Evolutionary conservation across 2,797 vertebrate genomes (phyloP).

Genomic region (Allobates femoralis): DNA sequence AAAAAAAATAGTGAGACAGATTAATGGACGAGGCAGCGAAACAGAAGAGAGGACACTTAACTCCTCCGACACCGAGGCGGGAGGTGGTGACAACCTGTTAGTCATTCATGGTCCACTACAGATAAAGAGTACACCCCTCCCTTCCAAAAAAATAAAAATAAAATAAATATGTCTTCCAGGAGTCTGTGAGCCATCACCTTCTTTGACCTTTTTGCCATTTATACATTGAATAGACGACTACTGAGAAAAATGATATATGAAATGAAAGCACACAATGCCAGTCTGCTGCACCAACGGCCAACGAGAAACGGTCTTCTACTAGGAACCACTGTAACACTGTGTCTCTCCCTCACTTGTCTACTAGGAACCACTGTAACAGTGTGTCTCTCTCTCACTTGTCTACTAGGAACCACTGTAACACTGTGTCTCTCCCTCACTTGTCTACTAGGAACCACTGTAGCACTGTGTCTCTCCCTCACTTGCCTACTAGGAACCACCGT

Average conservation of each 20-base stretch:
- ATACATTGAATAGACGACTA: not conserved
- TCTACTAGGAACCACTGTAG: too few relatives aligned
- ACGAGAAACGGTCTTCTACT: not conserved
- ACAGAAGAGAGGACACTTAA: not conserved
- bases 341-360: too few relatives aligned
- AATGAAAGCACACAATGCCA: not conserved
- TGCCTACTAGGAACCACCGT: too few relatives aligned
- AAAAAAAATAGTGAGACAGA: conserved; percentile 11
- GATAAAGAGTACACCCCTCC: not conserved
- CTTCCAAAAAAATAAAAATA: not conserved
- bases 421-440: too few relatives aligned
- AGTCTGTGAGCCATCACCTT: not conserved
- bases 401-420: too few relatives aligned
- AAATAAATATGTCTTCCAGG: not conserved
- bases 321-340: too few relatives aligned
- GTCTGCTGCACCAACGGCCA: not conserved
- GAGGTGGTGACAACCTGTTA: not conserved
- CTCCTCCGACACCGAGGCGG: not conserved
- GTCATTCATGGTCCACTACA: not conserved
- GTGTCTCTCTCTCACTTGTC: too few relatives aligned
- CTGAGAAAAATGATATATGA: not conserved
- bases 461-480: too few relatives aligned
- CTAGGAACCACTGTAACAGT: too few relatives aligned
- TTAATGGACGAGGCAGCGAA: not conserved
- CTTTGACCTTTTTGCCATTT: not conserved